These are phyloP conservation scores for Apostichopus parvimensis DNA, from an alignment of 35 echinoderm and acorn worm genomes.

Conservation along the genomic window DNA sequence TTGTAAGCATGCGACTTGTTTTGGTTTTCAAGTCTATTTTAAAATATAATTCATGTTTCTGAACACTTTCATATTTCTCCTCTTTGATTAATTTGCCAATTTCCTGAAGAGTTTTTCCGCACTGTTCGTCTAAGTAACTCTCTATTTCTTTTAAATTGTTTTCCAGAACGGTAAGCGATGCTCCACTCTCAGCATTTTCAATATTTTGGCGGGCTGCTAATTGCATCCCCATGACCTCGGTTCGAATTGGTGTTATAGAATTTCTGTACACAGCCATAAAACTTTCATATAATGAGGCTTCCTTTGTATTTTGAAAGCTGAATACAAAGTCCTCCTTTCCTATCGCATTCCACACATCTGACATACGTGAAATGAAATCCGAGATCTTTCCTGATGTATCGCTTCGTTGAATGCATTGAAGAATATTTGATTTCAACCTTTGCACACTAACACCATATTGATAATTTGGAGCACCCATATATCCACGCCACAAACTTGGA, in stretches of 20 bases:
- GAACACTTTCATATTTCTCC: neutral
- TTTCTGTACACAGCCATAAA: neutral
- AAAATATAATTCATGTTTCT: neutral
- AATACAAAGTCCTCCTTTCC: constrained; percentile 34
- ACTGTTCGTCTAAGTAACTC: neutral
- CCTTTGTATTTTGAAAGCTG: constrained; percentile 45
- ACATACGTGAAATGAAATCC: neutral
- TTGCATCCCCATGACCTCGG: neutral
- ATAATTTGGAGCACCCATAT: constrained; percentile 40
- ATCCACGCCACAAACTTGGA: constrained; percentile 41
- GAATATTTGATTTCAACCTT: neutral
- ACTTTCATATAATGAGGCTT: neutral
- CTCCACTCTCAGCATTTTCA: neutral
- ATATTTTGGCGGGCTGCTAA: neutral
- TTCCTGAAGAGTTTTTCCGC: neutral
- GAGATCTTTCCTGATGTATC: neutral
- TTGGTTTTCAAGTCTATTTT: neutral
- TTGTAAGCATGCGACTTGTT: neutral
- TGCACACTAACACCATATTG: constrained; percentile 1
- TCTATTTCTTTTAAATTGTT: neutral
- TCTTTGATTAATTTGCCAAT: neutral
- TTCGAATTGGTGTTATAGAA: neutral
- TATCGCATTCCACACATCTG: constrained; percentile 50
- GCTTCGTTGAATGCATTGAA: neutral
- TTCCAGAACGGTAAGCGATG: neutral